Percentiles rank a stretch among this genome's conserved stretches.
Conservation (phyloP, 1,140 invertebrate species). For the Heliconius eleuchia region DNA sequence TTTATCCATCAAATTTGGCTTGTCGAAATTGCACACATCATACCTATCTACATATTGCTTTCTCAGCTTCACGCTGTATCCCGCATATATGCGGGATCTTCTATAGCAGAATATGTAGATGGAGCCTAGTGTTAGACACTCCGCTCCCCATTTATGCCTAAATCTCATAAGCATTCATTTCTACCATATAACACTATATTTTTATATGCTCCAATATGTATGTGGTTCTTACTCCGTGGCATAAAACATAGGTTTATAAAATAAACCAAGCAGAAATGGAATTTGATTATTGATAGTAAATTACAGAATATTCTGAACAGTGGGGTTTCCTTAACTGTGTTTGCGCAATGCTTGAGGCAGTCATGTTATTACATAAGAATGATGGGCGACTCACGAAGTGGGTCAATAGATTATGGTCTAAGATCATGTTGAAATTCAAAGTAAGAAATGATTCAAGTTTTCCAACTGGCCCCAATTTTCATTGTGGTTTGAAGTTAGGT, state of each 20-base stretch:
- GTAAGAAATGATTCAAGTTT: constrained; percentile 29
- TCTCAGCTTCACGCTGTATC: too few species aligned
- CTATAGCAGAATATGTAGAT: too few species aligned
- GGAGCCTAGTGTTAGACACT: too few species aligned
- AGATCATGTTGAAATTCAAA: constrained; percentile 36
- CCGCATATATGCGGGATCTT: too few species aligned
- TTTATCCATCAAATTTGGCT: too few species aligned
- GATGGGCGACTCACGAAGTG: constrained; percentile 34
- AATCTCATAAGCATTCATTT: too few species aligned
- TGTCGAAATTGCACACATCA: too few species aligned
- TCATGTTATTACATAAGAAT: constrained; percentile 32
- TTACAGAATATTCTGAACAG: not conserved
- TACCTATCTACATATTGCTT: too few species aligned
- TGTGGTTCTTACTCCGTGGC: not conserved
- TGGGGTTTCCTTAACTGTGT: constrained; percentile 12
- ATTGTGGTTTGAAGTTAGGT: not conserved
- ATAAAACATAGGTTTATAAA: not conserved
- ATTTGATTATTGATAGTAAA: not conserved
- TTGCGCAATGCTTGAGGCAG: constrained; percentile 31
- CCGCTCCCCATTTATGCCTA: too few species aligned
- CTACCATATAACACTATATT: not conserved
- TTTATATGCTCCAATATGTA: not conserved
- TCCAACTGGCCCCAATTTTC: not conserved
- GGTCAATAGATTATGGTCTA: constrained; percentile 44
- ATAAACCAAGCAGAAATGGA: not conserved